These are phyloP conservation scores for Lottia gigantea DNA, from an alignment of 2,888 invertebrate genomes.

Conservation along the genomic window DNA sequence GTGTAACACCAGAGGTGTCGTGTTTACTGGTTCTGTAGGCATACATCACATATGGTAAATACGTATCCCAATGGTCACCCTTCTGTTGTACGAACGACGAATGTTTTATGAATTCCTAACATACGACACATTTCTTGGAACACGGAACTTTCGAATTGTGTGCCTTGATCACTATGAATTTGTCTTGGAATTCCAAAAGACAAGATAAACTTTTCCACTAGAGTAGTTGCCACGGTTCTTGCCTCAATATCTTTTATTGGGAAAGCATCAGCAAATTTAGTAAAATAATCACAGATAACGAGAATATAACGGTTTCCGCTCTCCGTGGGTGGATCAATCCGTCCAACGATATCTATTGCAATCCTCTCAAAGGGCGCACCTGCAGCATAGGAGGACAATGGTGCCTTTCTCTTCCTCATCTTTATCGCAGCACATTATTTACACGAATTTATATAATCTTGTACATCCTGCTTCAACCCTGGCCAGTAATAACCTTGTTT, in stretches of 20 bases:
- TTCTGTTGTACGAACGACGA: slow-evolving; percentile 5
- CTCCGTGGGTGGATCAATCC: slow-evolving; percentile 24
- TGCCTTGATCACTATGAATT: slow-evolving; percentile 1
- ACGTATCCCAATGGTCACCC: not conserved
- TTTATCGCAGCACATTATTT: not conserved
- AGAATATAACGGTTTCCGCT: slow-evolving; percentile 30
- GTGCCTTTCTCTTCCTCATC: not conserved
- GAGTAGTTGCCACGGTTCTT: slow-evolving; percentile 26
- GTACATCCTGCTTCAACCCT: slow-evolving; percentile 10
- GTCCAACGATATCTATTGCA: slow-evolving; percentile 27
- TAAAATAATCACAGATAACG: slow-evolving; percentile 33
- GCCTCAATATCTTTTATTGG: slow-evolving; percentile 31
- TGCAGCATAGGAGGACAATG: not conserved
- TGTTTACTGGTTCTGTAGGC: no score
- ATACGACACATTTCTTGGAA: slow-evolving; percentile 5
- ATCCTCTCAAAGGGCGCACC: slow-evolving; percentile 27
- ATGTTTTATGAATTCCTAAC: not conserved
- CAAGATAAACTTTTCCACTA: slow-evolving; percentile 24
- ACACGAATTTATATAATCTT: not conserved
- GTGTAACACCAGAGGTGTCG: no score
- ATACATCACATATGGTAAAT: no score
- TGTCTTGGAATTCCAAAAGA: slow-evolving; percentile 2
- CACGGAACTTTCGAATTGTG: not conserved
- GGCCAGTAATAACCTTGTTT: slow-evolving; percentile 17
- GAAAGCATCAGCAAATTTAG: slow-evolving; percentile 31